A percentile compares a stretch with the other conserved stretches of the same genome.
Evolutionary conservation across 2,888 invertebrate genomes (phyloP).

Genomic region (Anagyrus pseudococci): DNA sequence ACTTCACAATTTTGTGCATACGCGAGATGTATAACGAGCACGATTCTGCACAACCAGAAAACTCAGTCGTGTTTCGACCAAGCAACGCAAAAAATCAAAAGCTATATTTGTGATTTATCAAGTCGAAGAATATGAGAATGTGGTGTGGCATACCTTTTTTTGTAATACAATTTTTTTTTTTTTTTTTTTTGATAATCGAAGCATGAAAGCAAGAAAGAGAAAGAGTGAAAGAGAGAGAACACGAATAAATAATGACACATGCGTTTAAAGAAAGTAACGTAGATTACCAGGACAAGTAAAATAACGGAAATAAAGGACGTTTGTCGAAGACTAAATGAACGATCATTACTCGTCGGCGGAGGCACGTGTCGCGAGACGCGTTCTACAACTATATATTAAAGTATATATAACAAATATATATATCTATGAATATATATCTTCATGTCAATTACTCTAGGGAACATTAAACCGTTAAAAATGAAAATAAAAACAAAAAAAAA

Average conservation of each 20-base stretch:
- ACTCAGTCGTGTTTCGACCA: neutral
- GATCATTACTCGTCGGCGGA: too few relatives aligned
- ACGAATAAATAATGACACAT: neutral
- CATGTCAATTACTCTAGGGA: conserved; percentile 87
- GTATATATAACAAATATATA: too few relatives aligned
- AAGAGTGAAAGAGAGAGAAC: too few relatives aligned
- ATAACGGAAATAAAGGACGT: conserved; percentile 1
- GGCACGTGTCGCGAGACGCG: conserved; percentile 24
- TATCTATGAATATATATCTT: conserved; percentile 66
- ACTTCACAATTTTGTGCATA: neutral
- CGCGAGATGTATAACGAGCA: neutral
- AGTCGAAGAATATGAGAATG: neutral
- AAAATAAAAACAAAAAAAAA: conserved; percentile 12
- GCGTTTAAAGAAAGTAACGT: conserved; percentile 17
- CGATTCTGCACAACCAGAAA: neutral
- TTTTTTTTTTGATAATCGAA: neutral
- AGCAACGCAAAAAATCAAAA: neutral
- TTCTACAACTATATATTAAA: conserved; percentile 33
- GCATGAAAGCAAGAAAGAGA: too few relatives aligned
- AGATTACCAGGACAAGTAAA: neutral
- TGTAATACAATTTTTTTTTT: neutral
- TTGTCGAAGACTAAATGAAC: too few relatives aligned
- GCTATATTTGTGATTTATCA: neutral
- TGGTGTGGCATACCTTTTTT: neutral
- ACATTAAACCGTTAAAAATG: conserved; percentile 63